Base-by-base conservation (phyloP, 1,140 invertebrate species). In the Hyles euphorbiae region DNA sequence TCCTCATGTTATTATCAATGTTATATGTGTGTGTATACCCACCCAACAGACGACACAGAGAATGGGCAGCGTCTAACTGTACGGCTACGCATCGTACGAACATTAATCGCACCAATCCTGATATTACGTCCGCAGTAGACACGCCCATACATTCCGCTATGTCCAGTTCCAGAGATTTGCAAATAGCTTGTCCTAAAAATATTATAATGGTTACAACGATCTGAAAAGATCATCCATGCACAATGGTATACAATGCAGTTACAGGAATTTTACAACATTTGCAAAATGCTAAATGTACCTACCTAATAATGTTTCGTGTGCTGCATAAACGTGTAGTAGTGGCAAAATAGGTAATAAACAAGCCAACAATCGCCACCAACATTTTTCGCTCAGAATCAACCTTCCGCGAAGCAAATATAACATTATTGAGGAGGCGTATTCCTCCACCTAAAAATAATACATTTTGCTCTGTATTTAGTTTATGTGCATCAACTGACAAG, bases 151-250 rank as follows among this genome's bases (percentile, higher is more conserved):
- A 86, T 22, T 86, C 72, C 5, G 87, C 90, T 74, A 92, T 88
- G 65, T 94, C 92, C 2, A 90, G 88, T 75, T 94, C 92, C 8
- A 93, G 74, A 34, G 93, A 91, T 68, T 92, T 92, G 34, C 91
- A 88, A 40, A 94, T 78, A 44, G 90, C 89, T 71, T 91, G 87
- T 1, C 92, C 88, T 89, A 56, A 34, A 71, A 68, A 7, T 54
- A 32, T 10, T 46, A 55, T 11, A 33, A 46, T 33, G 22, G 2
- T 22, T 22, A 22, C 22, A 22, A 22, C 22, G 2, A 22, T 22
- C 22, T 1, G 22, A 1, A 22, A 22, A 22, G 22, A 22, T 1
- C 22, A 22, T 22, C 22, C 22, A 22, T 22, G 22, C 22, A 22
- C 22, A 22, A 22, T 22, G 22, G 1, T 22, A 22, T 22, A 22